Conservation (phyloP, 2,113 vertebrate genomes). For the Oncorhynchus mykiss region DNA sequence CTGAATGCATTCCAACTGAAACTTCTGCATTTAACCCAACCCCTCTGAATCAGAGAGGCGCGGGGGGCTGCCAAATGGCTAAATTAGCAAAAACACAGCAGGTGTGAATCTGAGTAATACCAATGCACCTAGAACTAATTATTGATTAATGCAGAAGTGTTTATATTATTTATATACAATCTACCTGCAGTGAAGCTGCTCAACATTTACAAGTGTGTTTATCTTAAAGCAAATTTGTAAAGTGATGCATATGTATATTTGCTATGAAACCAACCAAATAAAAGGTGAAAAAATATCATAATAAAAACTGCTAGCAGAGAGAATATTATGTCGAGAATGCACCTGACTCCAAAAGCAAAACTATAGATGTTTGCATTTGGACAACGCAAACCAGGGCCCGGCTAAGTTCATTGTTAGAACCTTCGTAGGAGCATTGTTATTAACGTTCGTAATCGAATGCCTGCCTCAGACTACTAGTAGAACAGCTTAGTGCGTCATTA, state of each 20-base stretch:
- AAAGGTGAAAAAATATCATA: too few relatives aligned
- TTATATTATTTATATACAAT: background rate
- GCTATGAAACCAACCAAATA: background rate
- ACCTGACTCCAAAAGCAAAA: background rate
- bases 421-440: too few relatives aligned
- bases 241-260: slow-evolving; percentile 20
- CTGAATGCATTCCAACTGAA: too few relatives aligned
- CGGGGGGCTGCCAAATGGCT: background rate
- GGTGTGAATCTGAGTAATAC: background rate
- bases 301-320: too few relatives aligned
- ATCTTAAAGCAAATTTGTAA: background rate
- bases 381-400: background rate
- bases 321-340: background rate
- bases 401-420: too few relatives aligned
- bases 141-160: background rate
- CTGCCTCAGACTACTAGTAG: too few relatives aligned
- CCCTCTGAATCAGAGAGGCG: too few relatives aligned
- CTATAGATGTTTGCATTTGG: background rate
- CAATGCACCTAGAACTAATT: background rate
- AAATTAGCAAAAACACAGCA: background rate
- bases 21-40: too few relatives aligned
- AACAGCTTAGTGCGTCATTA: too few relatives aligned
- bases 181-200: background rate
- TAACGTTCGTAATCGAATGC: too few relatives aligned
- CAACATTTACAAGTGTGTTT: background rate